A percentile compares a stretch with the other conserved stretches of the same genome.
phyloP scores from a whole-genome alignment of 2,888 invertebrate genomes.

The Choristoneura rosaceana region DNA sequence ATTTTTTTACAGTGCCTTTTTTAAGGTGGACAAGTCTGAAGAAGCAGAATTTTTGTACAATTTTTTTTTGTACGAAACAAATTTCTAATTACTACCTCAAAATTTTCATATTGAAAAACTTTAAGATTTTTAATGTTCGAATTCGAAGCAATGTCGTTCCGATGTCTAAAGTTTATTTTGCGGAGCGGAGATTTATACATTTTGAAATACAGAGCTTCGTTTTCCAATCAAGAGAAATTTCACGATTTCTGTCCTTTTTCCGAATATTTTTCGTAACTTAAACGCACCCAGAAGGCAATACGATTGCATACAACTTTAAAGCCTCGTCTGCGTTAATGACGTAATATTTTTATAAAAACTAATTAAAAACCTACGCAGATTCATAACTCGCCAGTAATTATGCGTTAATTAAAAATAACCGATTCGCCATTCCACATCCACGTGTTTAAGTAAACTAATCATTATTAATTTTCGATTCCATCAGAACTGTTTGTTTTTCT shows the following conservation, averaged over 20 bases:
- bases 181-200: too few relatives aligned
- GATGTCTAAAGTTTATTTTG: too few relatives aligned
- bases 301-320: background rate
- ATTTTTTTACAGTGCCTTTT: background rate
- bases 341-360: conserved; percentile 13
- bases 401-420: conserved; percentile 11
- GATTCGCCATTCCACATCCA: background rate
- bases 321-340: conserved; percentile 11
- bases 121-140: too few relatives aligned
- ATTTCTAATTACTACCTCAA: too few relatives aligned
- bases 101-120: too few relatives aligned
- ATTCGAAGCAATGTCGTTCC: too few relatives aligned
- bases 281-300: conserved; percentile 1
- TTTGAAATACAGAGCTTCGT: background rate
- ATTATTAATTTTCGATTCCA: conserved; percentile 2
- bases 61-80: too few relatives aligned
- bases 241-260: background rate
- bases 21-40: background rate
- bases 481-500: conserved; percentile 22
- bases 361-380: conserved; percentile 20
- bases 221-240: background rate
- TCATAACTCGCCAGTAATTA: conserved; percentile 12
- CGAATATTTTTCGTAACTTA: background rate
- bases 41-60: background rate
- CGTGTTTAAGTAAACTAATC: conserved; percentile 7